Evolutionary conservation across 2,888 invertebrate species (phyloP).

Genomic region (Calliphora vomitoria): DNA sequence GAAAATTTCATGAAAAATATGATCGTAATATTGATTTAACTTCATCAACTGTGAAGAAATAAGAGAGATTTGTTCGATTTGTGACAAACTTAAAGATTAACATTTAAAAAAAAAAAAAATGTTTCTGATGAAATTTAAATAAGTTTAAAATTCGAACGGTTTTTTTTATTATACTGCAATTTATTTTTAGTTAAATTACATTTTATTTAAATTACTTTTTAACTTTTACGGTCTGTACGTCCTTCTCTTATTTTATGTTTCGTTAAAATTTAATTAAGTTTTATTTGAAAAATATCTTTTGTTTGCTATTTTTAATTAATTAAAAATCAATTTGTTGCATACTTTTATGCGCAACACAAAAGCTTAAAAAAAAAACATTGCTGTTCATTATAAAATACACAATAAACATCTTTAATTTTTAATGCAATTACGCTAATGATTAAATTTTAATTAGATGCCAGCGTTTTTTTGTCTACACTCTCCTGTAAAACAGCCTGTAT

Average conservation of each 20-base stretch:
- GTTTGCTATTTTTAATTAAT: constrained; percentile 41
- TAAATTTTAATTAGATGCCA: constrained; percentile 62
- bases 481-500: neutral
- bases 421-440: constrained; percentile 63
- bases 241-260: neutral
- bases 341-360: constrained; percentile 15
- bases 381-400: constrained; percentile 3
- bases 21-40: too few species aligned
- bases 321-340: constrained; percentile 61
- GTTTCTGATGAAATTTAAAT: too few species aligned
- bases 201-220: constrained; percentile 2
- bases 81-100: too few species aligned
- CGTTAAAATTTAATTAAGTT: constrained; percentile 28
- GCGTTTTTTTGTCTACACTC: neutral
- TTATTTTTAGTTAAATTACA: neutral
- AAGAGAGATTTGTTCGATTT: too few species aligned
- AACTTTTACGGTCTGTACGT: neutral
- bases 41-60: too few species aligned
- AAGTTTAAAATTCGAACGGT: too few species aligned
- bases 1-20: too few species aligned
- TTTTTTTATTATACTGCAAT: too few species aligned
- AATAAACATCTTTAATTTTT: constrained; percentile 47
- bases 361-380: neutral
- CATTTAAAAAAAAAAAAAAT: too few species aligned
- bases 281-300: constrained; percentile 15